Evolutionary conservation across 1,140 invertebrate genomes (phyloP).

Genomic region (Bombus confusus): DNA sequence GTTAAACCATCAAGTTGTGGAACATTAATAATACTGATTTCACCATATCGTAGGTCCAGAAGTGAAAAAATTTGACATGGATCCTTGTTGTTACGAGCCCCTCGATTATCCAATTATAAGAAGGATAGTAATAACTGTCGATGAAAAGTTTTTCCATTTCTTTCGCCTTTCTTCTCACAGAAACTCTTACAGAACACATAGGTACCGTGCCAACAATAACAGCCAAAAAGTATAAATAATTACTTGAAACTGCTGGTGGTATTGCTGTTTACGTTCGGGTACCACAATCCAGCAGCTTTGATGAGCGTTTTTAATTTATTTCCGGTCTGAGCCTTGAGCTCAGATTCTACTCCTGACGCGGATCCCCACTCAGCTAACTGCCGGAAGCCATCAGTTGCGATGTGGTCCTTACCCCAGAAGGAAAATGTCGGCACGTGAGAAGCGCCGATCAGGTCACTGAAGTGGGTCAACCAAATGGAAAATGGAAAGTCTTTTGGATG

Average conservation of each 20-base stretch:
- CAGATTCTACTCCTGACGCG: slow-evolving; percentile 93
- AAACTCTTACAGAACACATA: not conserved
- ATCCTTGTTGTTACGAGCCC: too few relatives aligned
- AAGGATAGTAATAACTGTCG: too few relatives aligned
- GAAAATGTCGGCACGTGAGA: slow-evolving; percentile 95
- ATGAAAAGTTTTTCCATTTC: too few relatives aligned
- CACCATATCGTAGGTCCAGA: too few relatives aligned
- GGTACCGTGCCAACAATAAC: not conserved
- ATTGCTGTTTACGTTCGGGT: slow-evolving; percentile 95
- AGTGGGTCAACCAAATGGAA: slow-evolving; percentile 95
- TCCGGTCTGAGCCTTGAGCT: slow-evolving; percentile 90
- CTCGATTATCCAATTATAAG: too few relatives aligned
- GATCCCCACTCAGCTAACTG: slow-evolving; percentile 97
- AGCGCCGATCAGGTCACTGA: slow-evolving; percentile 98
- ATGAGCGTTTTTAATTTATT: slow-evolving; percentile 94
- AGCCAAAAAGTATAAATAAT: too few relatives aligned
- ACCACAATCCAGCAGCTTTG: slow-evolving; percentile 96
- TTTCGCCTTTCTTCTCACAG: not conserved
- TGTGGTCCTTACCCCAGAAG: slow-evolving; percentile 96
- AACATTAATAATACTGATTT: too few relatives aligned
- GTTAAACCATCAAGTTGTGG: too few relatives aligned
- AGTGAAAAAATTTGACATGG: too few relatives aligned
- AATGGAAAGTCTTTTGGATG: slow-evolving; percentile 99
- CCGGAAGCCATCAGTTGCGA: slow-evolving; percentile 95
- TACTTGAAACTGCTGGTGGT: slow-evolving; percentile 90